Evolutionary conservation across 2,888 invertebrate genomes (phyloP).

Genomic region (Steromphala cineraria): DNA sequence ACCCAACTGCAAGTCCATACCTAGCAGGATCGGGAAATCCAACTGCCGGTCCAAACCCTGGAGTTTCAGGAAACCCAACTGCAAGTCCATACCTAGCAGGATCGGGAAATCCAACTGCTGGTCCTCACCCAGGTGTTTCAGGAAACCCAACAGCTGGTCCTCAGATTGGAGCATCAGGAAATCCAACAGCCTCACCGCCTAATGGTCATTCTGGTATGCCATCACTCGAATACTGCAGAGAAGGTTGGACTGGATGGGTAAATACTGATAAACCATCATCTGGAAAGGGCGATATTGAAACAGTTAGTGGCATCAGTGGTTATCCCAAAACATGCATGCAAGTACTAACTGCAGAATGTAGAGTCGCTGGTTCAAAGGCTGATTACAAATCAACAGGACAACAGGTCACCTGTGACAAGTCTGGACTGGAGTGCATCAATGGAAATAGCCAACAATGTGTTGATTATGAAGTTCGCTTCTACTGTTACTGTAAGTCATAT

Average conservation of each 20-base stretch:
- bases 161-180: slow-evolving; percentile 15
- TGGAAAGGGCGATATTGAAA: slow-evolving; percentile 48
- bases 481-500: slow-evolving; percentile 74
- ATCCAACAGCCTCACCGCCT: slow-evolving; percentile 39
- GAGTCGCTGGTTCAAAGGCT: slow-evolving; percentile 51
- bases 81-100: slow-evolving; percentile 27
- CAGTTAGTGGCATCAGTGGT: slow-evolving; percentile 45
- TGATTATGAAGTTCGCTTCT: slow-evolving; percentile 71
- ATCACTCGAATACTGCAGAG: slow-evolving; percentile 47
- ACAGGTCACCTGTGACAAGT: slow-evolving; percentile 75
- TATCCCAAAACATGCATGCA: slow-evolving; percentile 55
- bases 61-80: slow-evolving; percentile 28
- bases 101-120: slow-evolving; percentile 23
- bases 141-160: slow-evolving; percentile 34
- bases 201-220: slow-evolving; percentile 26
- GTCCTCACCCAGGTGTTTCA: slow-evolving; percentile 28
- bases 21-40: slow-evolving; percentile 23
- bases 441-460: slow-evolving; percentile 57
- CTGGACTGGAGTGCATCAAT: slow-evolving; percentile 83
- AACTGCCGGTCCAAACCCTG: slow-evolving; percentile 32
- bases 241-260: slow-evolving; percentile 74
- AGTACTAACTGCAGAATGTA: slow-evolving; percentile 58
- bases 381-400: slow-evolving; percentile 57
- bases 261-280: slow-evolving; percentile 60
- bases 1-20: slow-evolving; percentile 35